A percentile compares a stretch with the other conserved stretches of the same genome.
These are phyloP conservation scores for Nanger granti DNA, from an alignment of 2,113 vertebrate species.

Conservation along the genomic window DNA sequence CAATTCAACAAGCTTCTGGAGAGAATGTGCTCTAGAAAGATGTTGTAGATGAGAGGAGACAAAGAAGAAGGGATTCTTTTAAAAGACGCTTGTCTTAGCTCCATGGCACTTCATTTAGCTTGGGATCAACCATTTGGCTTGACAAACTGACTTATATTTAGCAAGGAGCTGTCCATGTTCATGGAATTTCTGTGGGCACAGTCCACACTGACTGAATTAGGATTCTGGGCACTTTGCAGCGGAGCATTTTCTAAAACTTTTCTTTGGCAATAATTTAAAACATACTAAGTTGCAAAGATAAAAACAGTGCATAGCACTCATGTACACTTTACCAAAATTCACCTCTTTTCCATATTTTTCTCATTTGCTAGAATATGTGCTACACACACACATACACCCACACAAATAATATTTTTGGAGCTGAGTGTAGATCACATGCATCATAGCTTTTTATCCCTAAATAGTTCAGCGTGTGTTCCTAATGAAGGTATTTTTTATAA, in stretches of 20 bases:
- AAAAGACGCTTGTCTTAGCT: background rate
- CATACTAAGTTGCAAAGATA: background rate
- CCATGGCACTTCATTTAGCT: background rate
- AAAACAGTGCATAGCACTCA: background rate
- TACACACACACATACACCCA: background rate
- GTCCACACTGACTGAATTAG: background rate
- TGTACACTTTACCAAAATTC: background rate
- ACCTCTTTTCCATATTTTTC: background rate
- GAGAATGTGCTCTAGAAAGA: background rate
- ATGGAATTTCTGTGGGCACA: background rate
- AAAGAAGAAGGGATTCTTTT: background rate
- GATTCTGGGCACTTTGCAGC: background rate
- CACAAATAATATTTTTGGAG: background rate
- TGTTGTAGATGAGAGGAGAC: background rate
- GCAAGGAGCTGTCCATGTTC: background rate
- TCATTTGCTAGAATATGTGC: background rate
- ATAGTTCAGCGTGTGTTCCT: background rate
- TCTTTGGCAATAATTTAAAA: constrained; percentile 23
- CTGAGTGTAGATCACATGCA: background rate
- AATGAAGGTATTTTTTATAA: background rate
- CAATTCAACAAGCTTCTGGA: background rate
- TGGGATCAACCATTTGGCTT: background rate
- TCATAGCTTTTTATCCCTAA: background rate
- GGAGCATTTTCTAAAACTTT: background rate
- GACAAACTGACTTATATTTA: constrained; percentile 25